Evolutionary conservation across 2,113 vertebrate genomes (phyloP), one percentile per base, ranked within the genome.

Genomic region (Zootoca vivipara): DNA sequence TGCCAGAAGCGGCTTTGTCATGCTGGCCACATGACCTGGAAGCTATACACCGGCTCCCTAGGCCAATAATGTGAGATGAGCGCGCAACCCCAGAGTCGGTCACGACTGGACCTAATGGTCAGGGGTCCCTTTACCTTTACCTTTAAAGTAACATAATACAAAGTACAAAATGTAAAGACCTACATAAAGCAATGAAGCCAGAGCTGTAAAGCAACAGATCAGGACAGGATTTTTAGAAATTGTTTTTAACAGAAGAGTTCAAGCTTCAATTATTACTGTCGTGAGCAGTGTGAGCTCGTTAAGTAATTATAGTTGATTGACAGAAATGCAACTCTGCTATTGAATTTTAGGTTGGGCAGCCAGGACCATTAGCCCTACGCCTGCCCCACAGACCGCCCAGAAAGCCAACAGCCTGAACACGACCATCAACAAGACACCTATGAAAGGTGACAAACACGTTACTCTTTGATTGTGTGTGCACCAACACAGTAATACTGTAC

Each of bases 301-400:
- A 69, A 89, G 74, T 35, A 74, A 73, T 82, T 85, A 33, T n/a
- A 38, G 62, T n/a, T 88, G 42, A 33, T 58, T 83, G 33, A 38
- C 1, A 7, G 80, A 95, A 90, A 95, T 69, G 20, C 64, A 67
- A 84, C 91, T 95, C 33, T 93, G 13, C 90, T 93, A 33, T 87
- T 94, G 86, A 90, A 92, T 96, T 96, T 84, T 93, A 98, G 98
- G 97, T 85, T 97, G 97, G 98, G 92, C 96, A 91, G 95, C 94
- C 77, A 91, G 86, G 89, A 94, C 35, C 64, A 86, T 85, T 79
- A 94, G 42, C 81, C 91, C 93, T 7, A 95, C 95, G 0, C 70
- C 95, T 74, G 22, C 90, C 77, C 89, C 96, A 87, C 91, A 94
- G 92, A 93, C 96, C 89, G 91, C 95, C 4, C 95, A 97, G 88